Evolutionary conservation across 53 echinoderm and acorn worm genomes (phyloP), one percentile per base, ranked within the genome.

Genomic region (Echinarachnius parma): DNA sequence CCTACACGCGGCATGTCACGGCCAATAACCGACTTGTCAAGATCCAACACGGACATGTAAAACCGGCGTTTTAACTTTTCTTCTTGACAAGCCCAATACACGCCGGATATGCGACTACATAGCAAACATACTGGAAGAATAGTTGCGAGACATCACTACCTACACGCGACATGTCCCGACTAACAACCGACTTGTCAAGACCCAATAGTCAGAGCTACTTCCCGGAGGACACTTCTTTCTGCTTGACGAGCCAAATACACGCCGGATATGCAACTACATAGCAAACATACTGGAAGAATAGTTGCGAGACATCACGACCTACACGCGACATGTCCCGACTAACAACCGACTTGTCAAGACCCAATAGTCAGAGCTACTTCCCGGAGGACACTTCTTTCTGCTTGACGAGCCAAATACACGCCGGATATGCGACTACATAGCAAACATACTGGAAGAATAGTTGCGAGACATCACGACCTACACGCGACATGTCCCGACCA

Each of bases 151-250:
- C n/a, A n/a, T n/a, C n/a, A n/a, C n/a, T n/a, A n/a, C n/a, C n/a
- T n/a, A n/a, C n/a, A n/a, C n/a, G n/a, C n/a, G n/a, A n/a, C n/a
- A n/a, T n/a, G n/a, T n/a, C n/a, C n/a, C n/a, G n/a, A n/a, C n/a
- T n/a, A n/a, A n/a, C n/a, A n/a, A n/a, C 45, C 84, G n/a, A n/a
- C n/a, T n/a, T n/a, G n/a, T n/a, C n/a, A n/a, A n/a, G n/a, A n/a
- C n/a, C n/a, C n/a, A n/a, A n/a, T n/a, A n/a, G n/a, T n/a, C n/a
- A n/a, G 61, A 76, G 28, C 65, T 80, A 8, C 52, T 89, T 35
- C 84, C 89, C 0, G 89, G 89, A 0, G 89, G 84, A 29, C 89
- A 89, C 37, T 89, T 89, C 52, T 89, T 80, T 36, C 64, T 89
- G 4, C 62, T 74, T 19, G 45, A 89, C 10, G 74, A 78, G 24